These are phyloP conservation scores for Philaenus spumarius DNA, from an alignment of 1,140 invertebrate species.

Conservation along the genomic window DNA sequence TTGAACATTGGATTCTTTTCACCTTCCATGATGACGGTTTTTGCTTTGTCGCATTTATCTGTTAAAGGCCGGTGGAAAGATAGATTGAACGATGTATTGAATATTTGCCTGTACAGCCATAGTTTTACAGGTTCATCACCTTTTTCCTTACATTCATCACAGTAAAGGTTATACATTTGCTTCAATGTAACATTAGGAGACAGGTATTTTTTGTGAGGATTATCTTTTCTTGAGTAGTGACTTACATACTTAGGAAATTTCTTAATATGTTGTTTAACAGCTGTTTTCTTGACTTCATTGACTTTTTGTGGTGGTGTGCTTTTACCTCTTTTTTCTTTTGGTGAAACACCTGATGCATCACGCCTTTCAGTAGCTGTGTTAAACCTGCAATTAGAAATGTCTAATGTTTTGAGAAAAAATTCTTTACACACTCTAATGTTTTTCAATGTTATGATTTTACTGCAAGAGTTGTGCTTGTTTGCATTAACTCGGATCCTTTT, in stretches of 20 bases:
- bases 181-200: too few relatives aligned
- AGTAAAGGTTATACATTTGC: too few relatives aligned
- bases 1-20: not conserved
- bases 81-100: not conserved
- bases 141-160: too few relatives aligned
- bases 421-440: not conserved
- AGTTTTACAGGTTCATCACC: too few relatives aligned
- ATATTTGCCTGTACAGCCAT: not conserved
- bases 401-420: conserved; percentile 10
- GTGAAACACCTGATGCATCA: not conserved
- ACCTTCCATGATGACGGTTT: not conserved
- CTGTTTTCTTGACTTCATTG: too few relatives aligned
- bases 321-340: not conserved
- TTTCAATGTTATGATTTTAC: not conserved
- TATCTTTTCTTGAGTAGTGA: too few relatives aligned
- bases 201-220: too few relatives aligned
- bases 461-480: not conserved
- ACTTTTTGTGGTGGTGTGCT: not conserved
- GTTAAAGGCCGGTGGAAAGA: not conserved
- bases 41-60: not conserved
- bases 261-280: too few relatives aligned
- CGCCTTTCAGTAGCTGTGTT: not conserved
- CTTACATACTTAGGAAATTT: too few relatives aligned
- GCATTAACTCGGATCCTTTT: not conserved
- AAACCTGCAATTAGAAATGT: not conserved